Evolutionary conservation across 2,888 invertebrate species (phyloP), one percentile per base, ranked within the genome.

Genomic region (Zhuqinia jingwanae): DNA sequence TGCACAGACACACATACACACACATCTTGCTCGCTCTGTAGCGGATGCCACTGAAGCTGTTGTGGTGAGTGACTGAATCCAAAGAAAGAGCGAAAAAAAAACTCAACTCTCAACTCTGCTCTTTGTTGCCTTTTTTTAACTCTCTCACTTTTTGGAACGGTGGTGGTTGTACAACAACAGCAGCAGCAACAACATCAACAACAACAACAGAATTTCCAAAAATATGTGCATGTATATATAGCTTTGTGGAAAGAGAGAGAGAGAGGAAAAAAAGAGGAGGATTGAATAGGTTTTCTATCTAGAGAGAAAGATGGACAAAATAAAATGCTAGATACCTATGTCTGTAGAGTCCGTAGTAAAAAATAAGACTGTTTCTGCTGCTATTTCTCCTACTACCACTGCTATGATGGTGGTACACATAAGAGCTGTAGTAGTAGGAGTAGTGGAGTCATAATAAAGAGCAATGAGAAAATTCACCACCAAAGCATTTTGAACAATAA

Each of bases 41-140:
- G 15, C 13, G 13, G 8, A 25, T 36, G 17, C 47, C 30, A 75
- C 47, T n/a, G n/a, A n/a, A n/a, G n/a, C n/a, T 65, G 65, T 42
- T 65, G 58, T 25, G 36, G 65, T 65, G 60, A 60, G 25, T 60
- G 60, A 60, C 56, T 56, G 13, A 36, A 3, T 50, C n/a, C 50
- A 11, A 50, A n/a, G 13, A 50, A 50, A 50, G 15, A 13, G 13
- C 3, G 13, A 13, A 50, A 50, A 50, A 2, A 27, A 60, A n/a
- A n/a, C n/a, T n/a, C n/a, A n/a, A n/a, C n/a, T n/a, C 25, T 60
- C 25, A 60, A 60, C 60, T 65, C 11, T 65, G 65, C 65, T 65
- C 65, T 65, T 65, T 36, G 36, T 42, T 65, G 17, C 25, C 42
- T 65, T 63, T 30, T 30, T 63, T 65, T 36, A 36, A 36, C n/a